A percentile compares a stretch with the other conserved stretches of the same genome.
phyloP scores from a whole-genome alignment of 2,888 invertebrate species.

The Chrysolina haemoptera region DNA sequence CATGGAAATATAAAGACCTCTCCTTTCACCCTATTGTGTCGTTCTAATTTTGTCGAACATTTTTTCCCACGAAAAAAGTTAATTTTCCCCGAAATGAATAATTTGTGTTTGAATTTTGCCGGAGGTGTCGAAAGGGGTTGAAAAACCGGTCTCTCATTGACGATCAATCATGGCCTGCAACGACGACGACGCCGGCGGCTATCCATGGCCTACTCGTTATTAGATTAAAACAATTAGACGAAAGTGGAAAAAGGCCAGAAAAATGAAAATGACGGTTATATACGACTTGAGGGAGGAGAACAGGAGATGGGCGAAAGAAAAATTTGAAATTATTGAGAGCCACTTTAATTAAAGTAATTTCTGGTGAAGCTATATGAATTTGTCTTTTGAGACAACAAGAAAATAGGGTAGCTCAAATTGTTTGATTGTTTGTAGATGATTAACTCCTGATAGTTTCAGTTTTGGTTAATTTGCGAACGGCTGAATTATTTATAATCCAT shows the following conservation, averaged over 20 bases:
- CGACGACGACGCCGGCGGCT: conserved; percentile 41
- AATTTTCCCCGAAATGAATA: conserved; percentile 68
- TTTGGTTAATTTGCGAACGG: too few relatives aligned
- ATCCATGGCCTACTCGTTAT: conserved; percentile 54
- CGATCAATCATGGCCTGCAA: conserved; percentile 56
- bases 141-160: conserved; percentile 43
- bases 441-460: too few relatives aligned
- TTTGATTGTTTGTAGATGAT: too few relatives aligned
- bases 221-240: conserved; percentile 64
- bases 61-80: conserved; percentile 62
- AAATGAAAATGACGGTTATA: conserved; percentile 37
- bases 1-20: too few relatives aligned
- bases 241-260: conserved; percentile 48
- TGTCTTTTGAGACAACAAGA: too few relatives aligned
- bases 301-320: neutral
- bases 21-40: neutral
- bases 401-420: too few relatives aligned
- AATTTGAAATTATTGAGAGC: neutral
- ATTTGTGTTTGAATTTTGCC: conserved; percentile 61
- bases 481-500: too few relatives aligned
- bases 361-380: neutral
- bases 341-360: neutral
- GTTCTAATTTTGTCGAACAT: neutral
- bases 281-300: conserved; percentile 29
- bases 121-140: conserved; percentile 62